phyloP scores from a whole-genome alignment of 2,888 invertebrate genomes.

The Proisotoma minuta region DNA sequence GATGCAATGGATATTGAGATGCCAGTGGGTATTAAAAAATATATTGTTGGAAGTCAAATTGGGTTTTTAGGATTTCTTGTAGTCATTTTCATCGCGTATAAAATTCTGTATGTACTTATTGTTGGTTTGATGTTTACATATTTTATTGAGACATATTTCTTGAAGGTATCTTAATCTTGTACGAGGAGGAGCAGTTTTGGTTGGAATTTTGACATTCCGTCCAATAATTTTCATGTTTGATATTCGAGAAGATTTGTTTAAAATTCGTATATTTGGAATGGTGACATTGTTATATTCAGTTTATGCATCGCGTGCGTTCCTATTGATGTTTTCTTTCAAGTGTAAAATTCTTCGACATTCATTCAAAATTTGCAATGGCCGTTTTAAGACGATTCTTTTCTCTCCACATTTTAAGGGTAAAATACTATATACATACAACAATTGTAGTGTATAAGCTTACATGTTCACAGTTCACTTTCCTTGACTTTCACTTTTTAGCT shows the following conservation, averaged over 20 bases:
- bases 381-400: slow-evolving; percentile 24
- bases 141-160: neutral
- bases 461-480: too few relatives aligned
- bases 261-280: slow-evolving; percentile 29
- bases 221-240: slow-evolving; percentile 22
- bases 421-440: too few relatives aligned
- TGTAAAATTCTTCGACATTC: slow-evolving; percentile 31
- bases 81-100: slow-evolving; percentile 25
- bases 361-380: slow-evolving; percentile 38
- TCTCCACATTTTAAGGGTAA: slow-evolving; percentile 5
- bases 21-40: slow-evolving; percentile 23
- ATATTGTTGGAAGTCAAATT: slow-evolving; percentile 30
- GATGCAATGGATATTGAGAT: slow-evolving; percentile 29
- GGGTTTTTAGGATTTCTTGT: slow-evolving; percentile 35
- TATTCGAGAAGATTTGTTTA: neutral
- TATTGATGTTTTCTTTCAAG: slow-evolving; percentile 42
- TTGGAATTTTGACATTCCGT: slow-evolving; percentile 31
- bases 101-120: slow-evolving; percentile 13
- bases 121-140: neutral
- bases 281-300: slow-evolving; percentile 37
- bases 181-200: slow-evolving; percentile 28
- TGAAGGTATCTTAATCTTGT: slow-evolving; percentile 24
- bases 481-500: neutral
- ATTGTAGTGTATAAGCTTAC: too few relatives aligned
- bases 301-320: slow-evolving; percentile 34